These are phyloP conservation scores for Acanthornis magna DNA, from an alignment of 2,797 vertebrate genomes.

Conservation along the genomic window DNA sequence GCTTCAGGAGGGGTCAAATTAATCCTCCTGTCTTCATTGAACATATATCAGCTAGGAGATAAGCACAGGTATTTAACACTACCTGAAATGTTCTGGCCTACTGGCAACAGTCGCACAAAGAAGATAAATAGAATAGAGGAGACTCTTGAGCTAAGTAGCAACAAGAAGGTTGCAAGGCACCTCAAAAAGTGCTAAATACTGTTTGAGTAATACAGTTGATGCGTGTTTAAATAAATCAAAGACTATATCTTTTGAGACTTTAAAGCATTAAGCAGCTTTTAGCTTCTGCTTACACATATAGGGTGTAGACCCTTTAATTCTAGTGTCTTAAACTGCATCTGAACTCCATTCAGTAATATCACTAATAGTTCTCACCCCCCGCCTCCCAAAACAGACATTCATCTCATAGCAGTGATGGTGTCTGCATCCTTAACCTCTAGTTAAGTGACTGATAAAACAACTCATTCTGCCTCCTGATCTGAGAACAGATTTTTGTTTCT, in stretches of 20 bases:
- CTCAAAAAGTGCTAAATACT: neutral
- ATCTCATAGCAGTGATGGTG: neutral
- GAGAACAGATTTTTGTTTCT: neutral
- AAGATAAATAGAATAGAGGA: neutral
- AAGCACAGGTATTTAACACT: neutral
- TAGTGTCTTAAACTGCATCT: neutral
- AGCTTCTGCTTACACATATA: neutral
- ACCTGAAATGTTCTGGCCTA: neutral
- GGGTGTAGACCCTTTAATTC: neutral
- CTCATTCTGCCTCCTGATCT: neutral
- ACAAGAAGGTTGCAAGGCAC: fast-evolving
- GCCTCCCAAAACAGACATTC: neutral
- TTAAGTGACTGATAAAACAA: neutral
- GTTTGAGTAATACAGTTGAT: neutral
- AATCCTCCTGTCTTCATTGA: neutral
- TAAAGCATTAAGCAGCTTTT: neutral
- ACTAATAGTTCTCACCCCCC: neutral
- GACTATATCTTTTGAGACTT: neutral
- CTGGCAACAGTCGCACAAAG: neutral
- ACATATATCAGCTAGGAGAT: neutral
- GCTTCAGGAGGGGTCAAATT: neutral
- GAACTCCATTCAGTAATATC: neutral
- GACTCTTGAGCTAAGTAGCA: neutral
- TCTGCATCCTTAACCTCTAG: neutral
- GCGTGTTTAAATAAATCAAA: neutral